Percentiles rank a stretch among this genome's conserved stretches.
phyloP scores from a whole-genome alignment of 1,140 invertebrate species.

The Leucophenga varia region DNA sequence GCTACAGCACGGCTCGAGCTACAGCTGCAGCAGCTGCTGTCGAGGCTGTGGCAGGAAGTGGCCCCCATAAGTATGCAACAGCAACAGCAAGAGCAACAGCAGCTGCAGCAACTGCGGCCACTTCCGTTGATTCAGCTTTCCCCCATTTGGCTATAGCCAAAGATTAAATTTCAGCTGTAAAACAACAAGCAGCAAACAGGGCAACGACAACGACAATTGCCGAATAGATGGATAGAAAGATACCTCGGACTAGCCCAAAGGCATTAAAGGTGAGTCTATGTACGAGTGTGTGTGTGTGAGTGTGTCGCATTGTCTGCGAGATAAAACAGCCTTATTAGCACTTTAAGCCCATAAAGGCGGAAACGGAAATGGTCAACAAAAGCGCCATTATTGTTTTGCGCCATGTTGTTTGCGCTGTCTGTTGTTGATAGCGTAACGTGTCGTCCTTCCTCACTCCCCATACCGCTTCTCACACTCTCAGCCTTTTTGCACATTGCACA shows the following conservation, averaged over 20 bases:
- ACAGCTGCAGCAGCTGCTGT: conserved; percentile 10
- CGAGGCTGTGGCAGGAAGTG: conserved; percentile 10
- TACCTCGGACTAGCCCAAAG: neutral
- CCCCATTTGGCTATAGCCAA: conserved; percentile 7
- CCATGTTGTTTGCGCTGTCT: conserved; percentile 34
- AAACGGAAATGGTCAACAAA: conserved; percentile 52
- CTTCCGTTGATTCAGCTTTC: conserved; percentile 19
- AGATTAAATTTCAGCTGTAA: conserved; percentile 22
- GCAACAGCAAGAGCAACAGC: conserved; percentile 11
- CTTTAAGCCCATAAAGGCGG: conserved; percentile 49
- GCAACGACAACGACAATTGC: conserved; percentile 9
- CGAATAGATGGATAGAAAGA: too few relatives aligned
- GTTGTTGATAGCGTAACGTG: too few relatives aligned
- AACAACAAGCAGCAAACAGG: conserved; percentile 6
- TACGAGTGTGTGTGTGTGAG: too few relatives aligned
- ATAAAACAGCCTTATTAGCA: conserved; percentile 52
- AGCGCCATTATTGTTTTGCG: conserved; percentile 53
- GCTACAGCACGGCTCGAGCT: too few relatives aligned
- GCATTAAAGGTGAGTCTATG: conserved; percentile 14
- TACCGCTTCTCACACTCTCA: too few relatives aligned
- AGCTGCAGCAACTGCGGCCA: conserved; percentile 13
- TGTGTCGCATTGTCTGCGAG: too few relatives aligned
- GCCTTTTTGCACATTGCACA: too few relatives aligned
- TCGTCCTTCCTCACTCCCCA: neutral
- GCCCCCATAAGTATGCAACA: conserved; percentile 24